Evolutionary conservation across 2,888 invertebrate genomes (phyloP), one percentile per base, ranked within the genome.

Genomic region (Melanotus villosus): DNA sequence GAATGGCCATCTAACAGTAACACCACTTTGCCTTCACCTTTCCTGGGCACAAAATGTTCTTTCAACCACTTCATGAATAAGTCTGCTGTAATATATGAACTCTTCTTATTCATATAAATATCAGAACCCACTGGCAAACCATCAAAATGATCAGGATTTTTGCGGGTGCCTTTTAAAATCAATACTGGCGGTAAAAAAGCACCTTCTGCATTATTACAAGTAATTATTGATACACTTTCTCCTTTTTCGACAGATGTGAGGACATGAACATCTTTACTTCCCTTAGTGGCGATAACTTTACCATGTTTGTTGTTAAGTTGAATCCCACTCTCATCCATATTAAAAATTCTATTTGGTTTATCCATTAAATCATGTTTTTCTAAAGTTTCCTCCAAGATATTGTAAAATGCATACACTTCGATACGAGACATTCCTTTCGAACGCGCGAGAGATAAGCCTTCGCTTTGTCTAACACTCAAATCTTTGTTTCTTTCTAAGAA

Each of bases 131-230:
- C 62, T 19, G 63, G 58, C 45, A 71, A 23, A 10, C 75, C 75
- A 52, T 76, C 74, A 23, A 57, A 45, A 54, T 74, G 75, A 54
- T 79, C 75, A 5, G 67, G 23, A 57, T 75, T 77, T 50, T 70
- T 56, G 23, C 73, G 69, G 52, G 76, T 74, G 2, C 79, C 78
- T 69, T 78, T 76, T 19, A 78, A 72, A 56, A 80, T 68, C 10
- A 70, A 62, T 10, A 67, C 74, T 5, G 79, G 78, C 10, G 79
- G 77, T 9, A 80, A 26, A 71, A 79, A 79, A n/a, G 18, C 59
- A 18, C 81, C 80, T 69, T 77, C 77, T 9, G 78, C 82, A 74
- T 79, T 34, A n/a, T n/a, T n/a, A n/a, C n/a, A n/a, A n/a, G n/a
- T n/a, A n/a, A n/a, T n/a, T n/a, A n/a, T n/a, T n/a, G 5, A 9